A percentile compares a stretch with the other conserved stretches of the same genome.
These are phyloP conservation scores for Sakesphorus luctuosus DNA, from an alignment of 2,113 vertebrate genomes.

Conservation along the genomic window DNA sequence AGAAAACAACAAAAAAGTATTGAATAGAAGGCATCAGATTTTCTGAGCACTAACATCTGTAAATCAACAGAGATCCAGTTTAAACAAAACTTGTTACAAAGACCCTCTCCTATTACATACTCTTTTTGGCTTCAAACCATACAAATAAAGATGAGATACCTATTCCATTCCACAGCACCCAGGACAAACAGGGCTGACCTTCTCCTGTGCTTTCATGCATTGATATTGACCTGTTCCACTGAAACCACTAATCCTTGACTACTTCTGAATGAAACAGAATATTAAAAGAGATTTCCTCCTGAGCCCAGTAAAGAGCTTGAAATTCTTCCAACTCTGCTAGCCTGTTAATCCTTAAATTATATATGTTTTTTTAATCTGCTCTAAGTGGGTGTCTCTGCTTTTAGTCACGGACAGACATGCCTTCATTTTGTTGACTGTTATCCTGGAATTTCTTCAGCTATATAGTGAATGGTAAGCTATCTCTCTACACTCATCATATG, in stretches of 20 bases:
- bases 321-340: conserved; percentile 46
- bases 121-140: background rate
- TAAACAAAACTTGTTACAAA: background rate
- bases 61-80: background rate
- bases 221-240: background rate
- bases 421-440: conserved; percentile 29
- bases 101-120: background rate
- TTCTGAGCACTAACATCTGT: background rate
- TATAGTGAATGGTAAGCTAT: background rate
- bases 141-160: background rate
- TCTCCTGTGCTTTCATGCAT: background rate
- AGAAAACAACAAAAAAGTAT: background rate
- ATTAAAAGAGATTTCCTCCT: conserved; percentile 64
- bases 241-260: conserved; percentile 50
- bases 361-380: conserved; percentile 44
- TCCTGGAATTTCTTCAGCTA: conserved; percentile 30
- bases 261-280: conserved; percentile 55
- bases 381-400: conserved; percentile 49
- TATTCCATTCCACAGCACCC: background rate
- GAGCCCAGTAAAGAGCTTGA: conserved; percentile 60
- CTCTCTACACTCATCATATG: background rate
- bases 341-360: conserved; percentile 66
- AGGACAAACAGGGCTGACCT: background rate
- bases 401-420: conserved; percentile 50
- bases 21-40: background rate